Evolutionary conservation across 2,888 invertebrate genomes (phyloP).

Genomic region (Brachylomia viminalis): DNA sequence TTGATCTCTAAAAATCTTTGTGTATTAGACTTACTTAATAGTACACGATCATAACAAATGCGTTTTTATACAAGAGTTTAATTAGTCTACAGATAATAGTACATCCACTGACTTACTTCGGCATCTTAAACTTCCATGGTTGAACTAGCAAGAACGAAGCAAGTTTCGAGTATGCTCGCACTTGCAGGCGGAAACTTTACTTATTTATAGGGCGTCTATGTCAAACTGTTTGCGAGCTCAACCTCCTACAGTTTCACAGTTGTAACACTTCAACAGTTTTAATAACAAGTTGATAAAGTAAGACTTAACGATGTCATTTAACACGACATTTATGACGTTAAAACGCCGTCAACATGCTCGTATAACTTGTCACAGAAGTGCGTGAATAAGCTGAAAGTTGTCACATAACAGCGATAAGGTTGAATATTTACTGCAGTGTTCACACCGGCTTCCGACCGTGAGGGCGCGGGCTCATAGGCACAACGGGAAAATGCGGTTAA

Average conservation of each 20-base stretch:
- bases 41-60: neutral
- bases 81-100: neutral
- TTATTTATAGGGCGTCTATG: neutral
- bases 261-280: neutral
- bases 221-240: neutral
- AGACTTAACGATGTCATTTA: neutral
- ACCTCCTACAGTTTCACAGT: neutral
- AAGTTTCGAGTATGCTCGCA: neutral
- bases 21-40: neutral
- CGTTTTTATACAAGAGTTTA: neutral
- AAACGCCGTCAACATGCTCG: constrained; percentile 7
- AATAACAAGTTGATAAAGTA: constrained; percentile 4
- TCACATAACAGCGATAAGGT: neutral
- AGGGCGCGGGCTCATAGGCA: constrained; percentile 1
- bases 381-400: constrained; percentile 9
- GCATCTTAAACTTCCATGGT: neutral
- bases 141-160: neutral
- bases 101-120: neutral
- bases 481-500: neutral
- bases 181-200: neutral
- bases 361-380: neutral
- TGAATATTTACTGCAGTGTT: constrained; percentile 9
- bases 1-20: neutral
- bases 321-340: constrained; percentile 1
- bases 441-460: neutral